phyloP scores from a whole-genome alignment of 2,113 vertebrate species.

The Labeo catla region DNA sequence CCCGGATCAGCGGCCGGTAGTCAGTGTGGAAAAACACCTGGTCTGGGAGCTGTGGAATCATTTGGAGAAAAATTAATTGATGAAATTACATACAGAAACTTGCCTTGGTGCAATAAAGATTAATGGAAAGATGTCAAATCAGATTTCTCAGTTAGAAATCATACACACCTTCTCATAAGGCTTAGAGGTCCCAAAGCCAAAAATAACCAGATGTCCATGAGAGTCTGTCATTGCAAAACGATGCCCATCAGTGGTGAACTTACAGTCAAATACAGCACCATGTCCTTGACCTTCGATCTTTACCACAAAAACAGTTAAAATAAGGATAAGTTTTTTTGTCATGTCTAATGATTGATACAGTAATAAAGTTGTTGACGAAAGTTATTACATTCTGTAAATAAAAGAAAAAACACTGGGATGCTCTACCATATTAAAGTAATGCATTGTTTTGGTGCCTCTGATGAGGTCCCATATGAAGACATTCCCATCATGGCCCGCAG shows the following conservation, averaged over 20 bases:
- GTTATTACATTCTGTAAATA: not conserved
- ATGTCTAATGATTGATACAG: too few species aligned
- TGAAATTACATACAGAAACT: not conserved
- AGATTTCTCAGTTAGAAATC: not conserved
- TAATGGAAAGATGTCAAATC: not conserved
- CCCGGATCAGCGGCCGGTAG: slow-evolving; percentile 92
- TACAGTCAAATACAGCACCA: slow-evolving; percentile 97
- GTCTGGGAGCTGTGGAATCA: slow-evolving; percentile 88
- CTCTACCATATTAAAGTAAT: slow-evolving; percentile 94
- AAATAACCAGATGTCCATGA: slow-evolving; percentile 94
- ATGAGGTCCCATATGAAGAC: slow-evolving; percentile 95
- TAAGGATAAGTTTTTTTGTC: not conserved
- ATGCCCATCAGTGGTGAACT: slow-evolving; percentile 95
- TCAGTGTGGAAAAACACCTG: slow-evolving; percentile 99
- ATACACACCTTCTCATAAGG: slow-evolving; percentile 89
- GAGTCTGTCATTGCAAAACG: slow-evolving; percentile 97
- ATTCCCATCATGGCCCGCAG: slow-evolving; percentile 95
- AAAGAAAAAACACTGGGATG: not conserved
- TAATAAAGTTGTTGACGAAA: not conserved
- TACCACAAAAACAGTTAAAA: not conserved
- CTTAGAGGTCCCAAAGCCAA: slow-evolving; percentile 93
- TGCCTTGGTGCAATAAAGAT: not conserved
- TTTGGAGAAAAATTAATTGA: not conserved
- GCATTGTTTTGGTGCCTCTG: slow-evolving; percentile 87
- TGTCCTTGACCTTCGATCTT: slow-evolving; percentile 98